Evolutionary conservation across 2,888 invertebrate species (phyloP), one percentile per base, ranked within the genome.

Genomic region (Spodoptera picta): DNA sequence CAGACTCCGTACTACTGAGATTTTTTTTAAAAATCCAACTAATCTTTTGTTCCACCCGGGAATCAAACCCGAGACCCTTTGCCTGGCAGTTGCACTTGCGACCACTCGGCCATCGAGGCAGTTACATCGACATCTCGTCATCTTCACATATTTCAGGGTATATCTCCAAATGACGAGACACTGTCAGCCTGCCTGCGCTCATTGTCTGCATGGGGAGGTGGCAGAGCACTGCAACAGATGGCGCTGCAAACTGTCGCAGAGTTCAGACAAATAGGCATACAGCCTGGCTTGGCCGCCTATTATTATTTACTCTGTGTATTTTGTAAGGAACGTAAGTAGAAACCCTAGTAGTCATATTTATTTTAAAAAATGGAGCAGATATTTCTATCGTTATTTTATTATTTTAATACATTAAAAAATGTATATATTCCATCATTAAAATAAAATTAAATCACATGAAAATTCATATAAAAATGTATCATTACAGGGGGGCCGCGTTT

Each of bases 221-320:
- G 92, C 4, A 87, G 82, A 7, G 58, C 63, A 0, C 70, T 94
- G n/a, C 93, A 93, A 60, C 83, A 89, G 1, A 48, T 87, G 0
- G 93, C 92, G 0, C 56, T 91, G n/a, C 87, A 89, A 66, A 66
- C 92, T 0, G n/a, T 94, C 0, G 89, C 92, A 0, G 94, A 94
- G 63, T 91, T 93, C 73, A 96, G 93, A 73, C 84, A 86, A 10
- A 80, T 97, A 0, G 96, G 96, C 10, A 95, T 98, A 27, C 95
- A 96, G 80, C 98, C 98, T 0, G 96, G 96, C 23, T 91, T 98
- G 7, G 96, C 96, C 0, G 96, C 97, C 0, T 98, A 97, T 92
- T 97, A 97, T 86, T 96, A 96, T 81, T 82, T 98, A 0, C 87
- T 98, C 14, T 95, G 95, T 53, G 95, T 96, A 51, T 97, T 96